phyloP scores from a whole-genome alignment of 1,140 invertebrate genomes.

The Drosophila oshimai region DNA sequence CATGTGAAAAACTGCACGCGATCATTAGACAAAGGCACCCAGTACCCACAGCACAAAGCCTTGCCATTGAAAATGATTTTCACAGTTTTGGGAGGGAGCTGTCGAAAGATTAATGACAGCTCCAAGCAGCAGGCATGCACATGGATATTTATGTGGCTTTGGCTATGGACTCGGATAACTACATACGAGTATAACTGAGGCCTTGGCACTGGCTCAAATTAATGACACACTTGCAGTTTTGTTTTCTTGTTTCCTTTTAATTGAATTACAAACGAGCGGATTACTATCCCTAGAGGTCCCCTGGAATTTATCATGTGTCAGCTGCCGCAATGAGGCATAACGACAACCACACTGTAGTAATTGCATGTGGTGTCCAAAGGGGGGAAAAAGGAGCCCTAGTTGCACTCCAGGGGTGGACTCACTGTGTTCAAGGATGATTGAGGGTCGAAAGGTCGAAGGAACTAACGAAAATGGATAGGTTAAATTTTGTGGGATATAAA shows the following conservation, averaged over 20 bases:
- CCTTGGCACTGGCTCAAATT: conserved; percentile 59
- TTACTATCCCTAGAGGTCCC: background rate
- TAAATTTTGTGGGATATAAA: background rate
- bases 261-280: conserved; percentile 57
- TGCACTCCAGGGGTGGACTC: conserved; percentile 16
- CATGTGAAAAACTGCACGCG: conserved; percentile 76
- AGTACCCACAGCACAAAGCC: conserved; percentile 52
- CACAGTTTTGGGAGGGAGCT: conserved; percentile 29
- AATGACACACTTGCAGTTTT: conserved; percentile 74
- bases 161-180: conserved; percentile 4
- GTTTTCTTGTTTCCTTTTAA: conserved; percentile 62
- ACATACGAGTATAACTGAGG: conserved; percentile 14
- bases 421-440: conserved; percentile 1
- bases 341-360: conserved; percentile 8
- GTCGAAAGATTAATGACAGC: conserved; percentile 78
- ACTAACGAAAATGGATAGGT: background rate
- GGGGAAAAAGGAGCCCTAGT: conserved; percentile 7
- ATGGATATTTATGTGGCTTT: conserved; percentile 43
- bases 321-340: conserved; percentile 31
- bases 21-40: conserved; percentile 70
- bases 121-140: conserved; percentile 62
- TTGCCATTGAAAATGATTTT: conserved; percentile 77
- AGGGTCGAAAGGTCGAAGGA: conserved; percentile 10
- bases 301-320: conserved; percentile 51
- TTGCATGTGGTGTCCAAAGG: conserved; percentile 2